Evolutionary conservation across 2,113 vertebrate species (phyloP).

Genomic region (Ranitomeya variabilis): DNA sequence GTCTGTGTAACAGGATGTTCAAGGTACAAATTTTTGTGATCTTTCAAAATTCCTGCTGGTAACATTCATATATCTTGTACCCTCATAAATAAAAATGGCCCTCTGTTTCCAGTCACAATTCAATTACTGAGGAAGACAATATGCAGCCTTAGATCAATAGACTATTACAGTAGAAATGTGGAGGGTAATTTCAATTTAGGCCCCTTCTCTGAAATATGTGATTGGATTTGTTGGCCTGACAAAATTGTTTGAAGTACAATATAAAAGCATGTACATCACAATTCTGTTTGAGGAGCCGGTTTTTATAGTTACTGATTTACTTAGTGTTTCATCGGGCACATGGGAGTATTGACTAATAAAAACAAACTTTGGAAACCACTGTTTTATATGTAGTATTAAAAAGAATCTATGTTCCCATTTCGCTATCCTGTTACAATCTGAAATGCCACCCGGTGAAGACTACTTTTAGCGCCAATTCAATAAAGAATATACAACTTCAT

Average conservation of each 20-base stretch:
- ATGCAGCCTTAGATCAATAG: slow-evolving; percentile 69
- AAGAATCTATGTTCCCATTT: slow-evolving; percentile 35
- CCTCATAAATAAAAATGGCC: slow-evolving; percentile 60
- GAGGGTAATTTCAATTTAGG: slow-evolving; percentile 63
- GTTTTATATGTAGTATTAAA: slow-evolving; percentile 36
- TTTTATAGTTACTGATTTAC: slow-evolving; percentile 31
- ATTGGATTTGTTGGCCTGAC: slow-evolving; percentile 48
- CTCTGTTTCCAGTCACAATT: slow-evolving; percentile 65
- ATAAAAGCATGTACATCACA: slow-evolving; percentile 25
- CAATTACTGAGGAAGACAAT: slow-evolving; percentile 69
- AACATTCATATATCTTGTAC: slow-evolving; percentile 33
- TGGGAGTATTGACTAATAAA: slow-evolving; percentile 38
- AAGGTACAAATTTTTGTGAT: background rate
- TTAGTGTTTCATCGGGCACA: slow-evolving; percentile 32
- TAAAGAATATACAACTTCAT: slow-evolving; percentile 35
- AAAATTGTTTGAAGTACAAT: slow-evolving; percentile 45
- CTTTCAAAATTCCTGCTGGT: slow-evolving; percentile 27
- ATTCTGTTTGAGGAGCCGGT: slow-evolving; percentile 24
- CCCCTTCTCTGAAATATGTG: slow-evolving; percentile 65
- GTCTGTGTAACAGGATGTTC: background rate
- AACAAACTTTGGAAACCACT: slow-evolving; percentile 10
- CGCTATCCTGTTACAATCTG: background rate
- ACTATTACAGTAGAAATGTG: slow-evolving; percentile 65
- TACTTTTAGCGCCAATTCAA: slow-evolving; percentile 20
- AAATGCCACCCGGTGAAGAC: slow-evolving; percentile 21